Evolutionary conservation across 1,140 invertebrate species (phyloP).

Genomic region (Leucophenga varia): DNA sequence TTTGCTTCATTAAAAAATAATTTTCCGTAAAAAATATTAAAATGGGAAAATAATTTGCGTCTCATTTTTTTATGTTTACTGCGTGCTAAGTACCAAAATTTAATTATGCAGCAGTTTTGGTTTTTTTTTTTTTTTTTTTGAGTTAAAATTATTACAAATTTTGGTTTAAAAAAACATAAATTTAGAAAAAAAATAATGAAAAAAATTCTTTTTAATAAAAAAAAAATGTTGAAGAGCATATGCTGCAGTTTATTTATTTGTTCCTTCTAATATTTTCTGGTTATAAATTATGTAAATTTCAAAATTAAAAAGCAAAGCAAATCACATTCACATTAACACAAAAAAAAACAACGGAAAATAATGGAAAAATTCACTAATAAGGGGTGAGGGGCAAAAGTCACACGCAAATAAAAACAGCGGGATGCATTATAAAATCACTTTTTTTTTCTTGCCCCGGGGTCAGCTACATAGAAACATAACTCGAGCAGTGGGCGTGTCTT

Average conservation of each 20-base stretch:
- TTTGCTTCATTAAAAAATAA: constrained; percentile 3
- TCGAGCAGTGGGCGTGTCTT: too few species aligned
- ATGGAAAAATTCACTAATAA: constrained; percentile 15
- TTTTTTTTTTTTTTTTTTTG: too few species aligned
- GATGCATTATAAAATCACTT: too few species aligned
- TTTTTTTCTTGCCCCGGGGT: too few species aligned
- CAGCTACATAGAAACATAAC: too few species aligned
- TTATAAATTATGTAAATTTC: constrained; percentile 21
- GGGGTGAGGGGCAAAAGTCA: constrained; percentile 22
- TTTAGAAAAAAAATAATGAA: constrained; percentile 10
- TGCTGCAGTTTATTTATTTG: too few species aligned
- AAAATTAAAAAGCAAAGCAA: too few species aligned
- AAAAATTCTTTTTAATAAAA: too few species aligned
- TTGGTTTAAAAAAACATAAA: constrained; percentile 12
- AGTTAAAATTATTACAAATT: too few species aligned
- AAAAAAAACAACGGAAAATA: background rate
- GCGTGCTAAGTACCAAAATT: background rate
- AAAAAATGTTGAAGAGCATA: constrained; percentile 10
- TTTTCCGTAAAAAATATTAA: background rate
- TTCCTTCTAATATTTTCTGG: too few species aligned
- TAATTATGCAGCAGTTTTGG: constrained; percentile 1
- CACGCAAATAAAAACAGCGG: background rate
- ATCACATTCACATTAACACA: background rate
- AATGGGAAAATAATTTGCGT: background rate
- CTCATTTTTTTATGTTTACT: background rate